Percentiles rank a stretch among this genome's conserved stretches.
Conservation (phyloP, 2,113 vertebrate genomes). For the Picathartes gymnocephalus region DNA sequence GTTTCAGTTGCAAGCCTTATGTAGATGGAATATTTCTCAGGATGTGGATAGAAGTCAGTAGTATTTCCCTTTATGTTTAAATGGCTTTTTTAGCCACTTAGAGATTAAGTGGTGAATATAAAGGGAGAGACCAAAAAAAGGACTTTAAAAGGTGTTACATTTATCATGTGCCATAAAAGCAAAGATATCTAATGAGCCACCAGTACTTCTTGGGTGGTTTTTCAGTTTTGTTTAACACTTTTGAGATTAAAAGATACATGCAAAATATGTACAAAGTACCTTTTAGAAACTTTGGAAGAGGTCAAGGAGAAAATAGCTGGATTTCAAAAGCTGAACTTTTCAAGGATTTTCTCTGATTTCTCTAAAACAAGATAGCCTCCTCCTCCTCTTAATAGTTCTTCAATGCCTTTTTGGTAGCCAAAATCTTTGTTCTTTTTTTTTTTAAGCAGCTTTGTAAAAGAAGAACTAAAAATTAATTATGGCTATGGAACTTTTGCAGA, state of each 20-base stretch:
- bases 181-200: conserved; percentile 73
- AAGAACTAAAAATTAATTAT: conserved; percentile 86
- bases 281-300: conserved; percentile 80
- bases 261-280: conserved; percentile 80
- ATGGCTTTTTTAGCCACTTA: conserved; percentile 62
- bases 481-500: conserved; percentile 79
- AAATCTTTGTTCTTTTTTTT: conserved; percentile 73
- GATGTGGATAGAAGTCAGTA: conserved; percentile 46
- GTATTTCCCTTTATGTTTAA: conserved; percentile 68
- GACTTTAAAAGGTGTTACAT: conserved; percentile 76
- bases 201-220: conserved; percentile 75
- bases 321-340: conserved; percentile 82
- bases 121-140: conserved; percentile 10
- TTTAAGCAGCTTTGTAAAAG: conserved; percentile 79
- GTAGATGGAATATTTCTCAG: conserved; percentile 45
- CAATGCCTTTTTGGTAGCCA: conserved; percentile 81
- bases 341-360: conserved; percentile 83
- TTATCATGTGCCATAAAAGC: conserved; percentile 71
- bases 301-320: conserved; percentile 80
- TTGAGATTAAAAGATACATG: conserved; percentile 76
- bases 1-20: conserved; percentile 6
- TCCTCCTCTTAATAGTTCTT: conserved; percentile 82
- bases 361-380: conserved; percentile 79
- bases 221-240: conserved; percentile 72
- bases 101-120: conserved; percentile 64